Evolutionary conservation across 2,113 vertebrate genomes (phyloP).

Genomic region (Gasterosteus nipponicus): DNA sequence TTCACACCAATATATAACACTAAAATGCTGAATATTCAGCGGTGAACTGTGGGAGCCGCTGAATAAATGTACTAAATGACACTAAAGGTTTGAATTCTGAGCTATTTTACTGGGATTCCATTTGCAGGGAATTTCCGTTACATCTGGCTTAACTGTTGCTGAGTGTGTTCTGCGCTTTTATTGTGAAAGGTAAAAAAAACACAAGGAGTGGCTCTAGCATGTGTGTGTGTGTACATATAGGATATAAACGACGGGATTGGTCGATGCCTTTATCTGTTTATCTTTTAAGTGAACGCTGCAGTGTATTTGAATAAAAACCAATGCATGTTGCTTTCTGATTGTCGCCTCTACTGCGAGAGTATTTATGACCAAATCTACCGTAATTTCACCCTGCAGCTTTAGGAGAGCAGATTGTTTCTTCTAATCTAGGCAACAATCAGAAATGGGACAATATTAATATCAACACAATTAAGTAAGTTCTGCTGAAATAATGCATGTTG

Average conservation of each 20-base stretch:
- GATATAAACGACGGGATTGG: not conserved
- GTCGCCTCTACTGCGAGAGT: not conserved
- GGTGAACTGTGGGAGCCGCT: not conserved
- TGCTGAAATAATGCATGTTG: not conserved
- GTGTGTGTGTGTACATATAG: not conserved
- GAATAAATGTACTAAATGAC: not conserved
- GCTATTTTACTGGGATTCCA: not conserved
- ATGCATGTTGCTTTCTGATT: not conserved
- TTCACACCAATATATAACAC: not conserved
- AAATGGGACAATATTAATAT: not conserved
- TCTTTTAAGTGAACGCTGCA: too few species aligned
- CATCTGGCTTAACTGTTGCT: not conserved
- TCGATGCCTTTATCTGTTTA: not conserved
- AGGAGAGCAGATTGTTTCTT: not conserved
- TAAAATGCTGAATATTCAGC: not conserved
- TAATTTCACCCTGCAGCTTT: not conserved
- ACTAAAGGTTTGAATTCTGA: not conserved
- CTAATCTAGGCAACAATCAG: not conserved
- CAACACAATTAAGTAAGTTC: not conserved
- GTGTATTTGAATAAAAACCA: too few species aligned
- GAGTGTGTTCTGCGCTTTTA: not conserved
- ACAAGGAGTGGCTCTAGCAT: not conserved
- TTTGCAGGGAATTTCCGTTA: not conserved
- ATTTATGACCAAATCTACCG: not conserved
- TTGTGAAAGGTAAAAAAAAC: not conserved